phyloP scores from a whole-genome alignment of 2,888 invertebrate species.

The Diaperis boleti region DNA sequence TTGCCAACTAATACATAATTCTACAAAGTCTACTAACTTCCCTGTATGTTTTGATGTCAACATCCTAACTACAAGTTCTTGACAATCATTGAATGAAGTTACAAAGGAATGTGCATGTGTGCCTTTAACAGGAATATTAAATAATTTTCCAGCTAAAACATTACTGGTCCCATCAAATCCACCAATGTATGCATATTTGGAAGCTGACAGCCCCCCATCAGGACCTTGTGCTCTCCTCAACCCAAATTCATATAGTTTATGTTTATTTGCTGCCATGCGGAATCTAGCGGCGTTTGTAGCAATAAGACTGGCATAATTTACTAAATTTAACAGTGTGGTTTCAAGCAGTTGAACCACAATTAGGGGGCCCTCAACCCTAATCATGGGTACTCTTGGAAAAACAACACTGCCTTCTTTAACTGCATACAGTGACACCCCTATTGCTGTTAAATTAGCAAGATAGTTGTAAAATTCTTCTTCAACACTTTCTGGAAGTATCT shows the following conservation, averaged over 20 bases:
- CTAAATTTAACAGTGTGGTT: constrained; percentile 94
- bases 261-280: constrained; percentile 92
- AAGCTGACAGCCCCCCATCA: constrained; percentile 97
- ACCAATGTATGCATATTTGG: constrained; percentile 95
- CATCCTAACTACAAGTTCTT: constrained; percentile 69
- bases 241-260: constrained; percentile 96
- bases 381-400: constrained; percentile 94
- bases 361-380: constrained; percentile 94
- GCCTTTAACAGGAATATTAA: constrained; percentile 95
- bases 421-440: constrained; percentile 88
- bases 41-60: constrained; percentile 57
- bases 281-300: constrained; percentile 98
- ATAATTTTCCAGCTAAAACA: constrained; percentile 96
- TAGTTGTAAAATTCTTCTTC: constrained; percentile 93
- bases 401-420: constrained; percentile 96
- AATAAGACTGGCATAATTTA: constrained; percentile 97
- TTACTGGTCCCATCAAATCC: constrained; percentile 99
- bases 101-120: constrained; percentile 99
- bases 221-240: constrained; percentile 97
- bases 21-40: constrained; percentile 72
- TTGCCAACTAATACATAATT: constrained; percentile 78
- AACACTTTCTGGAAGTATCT: constrained; percentile 84
- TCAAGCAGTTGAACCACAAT: constrained; percentile 95
- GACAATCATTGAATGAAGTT: constrained; percentile 83
- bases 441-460: constrained; percentile 83